Evolutionary conservation across 2,113 vertebrate species (phyloP).

Genomic region (Gymnarchus niloticus): DNA sequence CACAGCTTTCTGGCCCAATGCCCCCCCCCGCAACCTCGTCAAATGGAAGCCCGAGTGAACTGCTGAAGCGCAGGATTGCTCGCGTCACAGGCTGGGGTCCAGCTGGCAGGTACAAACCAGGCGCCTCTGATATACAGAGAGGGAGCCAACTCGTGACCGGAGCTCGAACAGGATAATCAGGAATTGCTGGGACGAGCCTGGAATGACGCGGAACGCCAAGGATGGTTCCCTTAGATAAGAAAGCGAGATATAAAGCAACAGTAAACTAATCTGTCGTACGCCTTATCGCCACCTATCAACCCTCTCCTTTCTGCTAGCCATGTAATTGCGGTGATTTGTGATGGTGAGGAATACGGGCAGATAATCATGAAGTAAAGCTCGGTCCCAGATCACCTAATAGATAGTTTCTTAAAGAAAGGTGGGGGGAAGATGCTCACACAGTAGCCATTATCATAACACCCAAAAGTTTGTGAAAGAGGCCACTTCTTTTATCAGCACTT

Average conservation of each 20-base stretch:
- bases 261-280: constrained; percentile 57
- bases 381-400: constrained; percentile 60
- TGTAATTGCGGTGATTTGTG: constrained; percentile 82
- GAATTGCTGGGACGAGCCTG: constrained; percentile 31
- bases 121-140: not conserved
- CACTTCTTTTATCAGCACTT: constrained; percentile 13
- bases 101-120: not conserved
- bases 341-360: constrained; percentile 72
- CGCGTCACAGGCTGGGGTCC: not conserved
- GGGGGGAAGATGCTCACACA: not conserved
- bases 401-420: constrained; percentile 43
- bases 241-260: constrained; percentile 68
- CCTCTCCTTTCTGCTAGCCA: constrained; percentile 56
- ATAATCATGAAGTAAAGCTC: constrained; percentile 64
- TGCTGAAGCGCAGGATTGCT: not conserved
- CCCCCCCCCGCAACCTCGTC: not conserved
- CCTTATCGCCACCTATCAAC: constrained; percentile 58
- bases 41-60: not conserved
- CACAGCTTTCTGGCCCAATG: not conserved
- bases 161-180: constrained; percentile 25
- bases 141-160: not conserved
- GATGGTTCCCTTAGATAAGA: constrained; percentile 73
- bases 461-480: constrained; percentile 10
- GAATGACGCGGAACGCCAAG: constrained; percentile 65
- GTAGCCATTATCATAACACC: constrained; percentile 14